Percentiles rank a stretch among this genome's conserved stretches.
phyloP scores from a whole-genome alignment of 2,888 invertebrate species.

The Neoascia interrupta region DNA sequence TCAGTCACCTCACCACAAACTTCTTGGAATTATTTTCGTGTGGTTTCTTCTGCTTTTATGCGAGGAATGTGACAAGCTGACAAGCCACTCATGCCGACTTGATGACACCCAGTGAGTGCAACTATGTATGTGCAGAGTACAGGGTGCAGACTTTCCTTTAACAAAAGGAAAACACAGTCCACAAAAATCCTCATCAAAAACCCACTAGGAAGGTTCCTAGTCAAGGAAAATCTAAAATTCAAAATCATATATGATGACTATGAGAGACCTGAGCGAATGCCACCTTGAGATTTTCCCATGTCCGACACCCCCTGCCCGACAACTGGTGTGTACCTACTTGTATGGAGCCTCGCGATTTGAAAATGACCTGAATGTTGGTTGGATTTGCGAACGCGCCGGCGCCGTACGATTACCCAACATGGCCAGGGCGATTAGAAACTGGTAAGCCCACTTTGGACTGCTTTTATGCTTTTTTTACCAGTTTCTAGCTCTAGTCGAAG shows the following conservation, averaged over 20 bases:
- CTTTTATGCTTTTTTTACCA: too few relatives aligned
- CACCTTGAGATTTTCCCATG: constrained; percentile 63
- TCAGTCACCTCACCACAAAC: constrained; percentile 57
- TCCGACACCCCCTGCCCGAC: too few relatives aligned
- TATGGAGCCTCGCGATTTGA: constrained; percentile 36
- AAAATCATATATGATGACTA: constrained; percentile 16
- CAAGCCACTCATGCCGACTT: constrained; percentile 40
- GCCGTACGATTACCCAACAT: constrained; percentile 69
- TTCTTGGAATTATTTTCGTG: constrained; percentile 64
- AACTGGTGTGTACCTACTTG: background rate
- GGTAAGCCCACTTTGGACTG: constrained; percentile 68
- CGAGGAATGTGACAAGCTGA: constrained; percentile 61
- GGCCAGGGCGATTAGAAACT: constrained; percentile 67
- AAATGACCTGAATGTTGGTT: constrained; percentile 66
- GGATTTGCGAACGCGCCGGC: constrained; percentile 68
- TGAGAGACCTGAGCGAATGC: constrained; percentile 24
- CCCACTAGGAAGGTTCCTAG: too few relatives aligned
- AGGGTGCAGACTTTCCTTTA: too few relatives aligned
- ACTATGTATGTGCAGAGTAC: too few relatives aligned
- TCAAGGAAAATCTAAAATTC: constrained; percentile 28
- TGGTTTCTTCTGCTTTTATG: constrained; percentile 47
- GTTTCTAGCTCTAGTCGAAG: constrained; percentile 44
- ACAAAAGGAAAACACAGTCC: too few relatives aligned
- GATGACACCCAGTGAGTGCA: constrained; percentile 41
- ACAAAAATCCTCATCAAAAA: too few relatives aligned